Evolutionary conservation across 2,797 vertebrate genomes (phyloP).

Genomic region (Melanotaenia maccullochi): DNA sequence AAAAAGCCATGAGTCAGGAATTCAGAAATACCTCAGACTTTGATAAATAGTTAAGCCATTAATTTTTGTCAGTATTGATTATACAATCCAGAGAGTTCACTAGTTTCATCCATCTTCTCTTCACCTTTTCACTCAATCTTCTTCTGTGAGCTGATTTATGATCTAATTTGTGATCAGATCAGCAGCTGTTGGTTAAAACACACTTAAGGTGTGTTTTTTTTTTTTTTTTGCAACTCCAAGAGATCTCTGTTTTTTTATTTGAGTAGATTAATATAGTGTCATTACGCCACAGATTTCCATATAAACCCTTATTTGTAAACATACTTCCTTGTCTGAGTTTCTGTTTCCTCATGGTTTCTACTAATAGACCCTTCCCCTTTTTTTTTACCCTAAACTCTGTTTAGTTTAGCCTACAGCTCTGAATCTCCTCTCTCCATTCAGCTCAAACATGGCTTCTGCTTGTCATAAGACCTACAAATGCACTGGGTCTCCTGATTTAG

Average conservation of each 20-base stretch:
- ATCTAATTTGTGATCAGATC: slow-evolving; percentile 44
- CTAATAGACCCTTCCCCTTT: neutral
- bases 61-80: slow-evolving; percentile 81
- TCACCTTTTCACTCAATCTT: slow-evolving; percentile 62
- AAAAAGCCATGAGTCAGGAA: slow-evolving; percentile 58
- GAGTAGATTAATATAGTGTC: neutral
- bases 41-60: slow-evolving; percentile 71
- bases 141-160: slow-evolving; percentile 68
- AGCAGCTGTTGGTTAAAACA: slow-evolving; percentile 70
- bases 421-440: slow-evolving; percentile 28
- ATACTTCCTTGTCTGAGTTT: slow-evolving; percentile 6
- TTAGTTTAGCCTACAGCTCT: slow-evolving; percentile 25
- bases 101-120: slow-evolving; percentile 70
- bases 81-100: slow-evolving; percentile 73
- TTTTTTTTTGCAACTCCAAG: slow-evolving; percentile 7
- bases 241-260: slow-evolving; percentile 10
- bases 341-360: neutral
- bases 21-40: slow-evolving; percentile 49
- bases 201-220: slow-evolving; percentile 1
- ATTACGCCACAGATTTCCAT: neutral
- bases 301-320: neutral
- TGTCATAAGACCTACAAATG: slow-evolving; percentile 89
- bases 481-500: slow-evolving; percentile 87
- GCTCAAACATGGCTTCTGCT: slow-evolving; percentile 48
- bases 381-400: slow-evolving; percentile 25